These are phyloP conservation scores for Eremophila alpestris DNA, from an alignment of 2,797 vertebrate genomes.

Conservation along the genomic window DNA sequence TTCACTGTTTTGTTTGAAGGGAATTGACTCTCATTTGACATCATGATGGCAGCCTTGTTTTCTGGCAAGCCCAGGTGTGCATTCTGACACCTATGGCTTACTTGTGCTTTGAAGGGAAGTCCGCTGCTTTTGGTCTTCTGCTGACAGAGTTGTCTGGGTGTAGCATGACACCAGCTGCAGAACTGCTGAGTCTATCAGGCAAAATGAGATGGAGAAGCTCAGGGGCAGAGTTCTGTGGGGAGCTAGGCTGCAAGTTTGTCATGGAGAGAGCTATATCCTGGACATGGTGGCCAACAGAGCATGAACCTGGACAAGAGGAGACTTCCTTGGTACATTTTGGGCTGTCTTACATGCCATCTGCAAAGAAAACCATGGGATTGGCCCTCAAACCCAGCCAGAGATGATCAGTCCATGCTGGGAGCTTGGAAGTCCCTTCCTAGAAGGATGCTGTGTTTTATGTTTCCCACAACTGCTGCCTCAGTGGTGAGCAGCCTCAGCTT, in stretches of 20 bases:
- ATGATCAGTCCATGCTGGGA: background rate
- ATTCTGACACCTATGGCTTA: background rate
- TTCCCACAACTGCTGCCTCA: background rate
- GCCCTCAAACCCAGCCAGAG: background rate
- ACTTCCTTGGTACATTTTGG: background rate
- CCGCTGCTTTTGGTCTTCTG: background rate
- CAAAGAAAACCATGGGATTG: background rate
- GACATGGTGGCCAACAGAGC: background rate
- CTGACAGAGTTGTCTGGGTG: fast-evolving
- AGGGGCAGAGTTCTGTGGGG: background rate
- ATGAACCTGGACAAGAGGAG: background rate
- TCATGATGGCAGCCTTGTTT: background rate
- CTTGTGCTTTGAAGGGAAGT: background rate
- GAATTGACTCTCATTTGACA: background rate
- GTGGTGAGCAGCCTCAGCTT: background rate
- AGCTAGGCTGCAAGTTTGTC: background rate
- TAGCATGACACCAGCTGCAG: background rate
- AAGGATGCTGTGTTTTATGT: background rate
- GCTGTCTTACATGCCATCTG: background rate
- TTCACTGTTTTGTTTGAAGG: background rate
- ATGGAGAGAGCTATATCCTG: background rate
- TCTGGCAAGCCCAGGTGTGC: background rate
- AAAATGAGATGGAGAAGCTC: background rate
- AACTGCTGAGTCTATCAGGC: background rate
- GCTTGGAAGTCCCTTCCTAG: background rate